These are phyloP conservation scores for Linepithema humile DNA, from an alignment of 1,140 invertebrate species.

Conservation along the genomic window DNA sequence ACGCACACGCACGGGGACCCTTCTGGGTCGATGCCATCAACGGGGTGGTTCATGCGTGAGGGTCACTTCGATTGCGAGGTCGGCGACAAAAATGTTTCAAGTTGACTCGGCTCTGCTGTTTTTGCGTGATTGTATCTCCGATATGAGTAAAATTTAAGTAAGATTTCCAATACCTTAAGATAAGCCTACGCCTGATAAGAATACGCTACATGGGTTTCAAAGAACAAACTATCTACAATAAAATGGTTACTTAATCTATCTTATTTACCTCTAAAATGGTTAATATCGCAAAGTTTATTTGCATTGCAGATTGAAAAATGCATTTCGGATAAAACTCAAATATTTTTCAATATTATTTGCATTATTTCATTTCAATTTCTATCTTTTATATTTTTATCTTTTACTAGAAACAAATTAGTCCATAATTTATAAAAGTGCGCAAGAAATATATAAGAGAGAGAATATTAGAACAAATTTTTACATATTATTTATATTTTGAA, in stretches of 20 bases:
- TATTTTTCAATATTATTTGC: neutral
- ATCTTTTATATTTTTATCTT: neutral
- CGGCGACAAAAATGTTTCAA: constrained; percentile 45
- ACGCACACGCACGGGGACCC: neutral
- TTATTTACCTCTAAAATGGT: too few species aligned
- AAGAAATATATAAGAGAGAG: neutral
- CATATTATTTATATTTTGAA: neutral
- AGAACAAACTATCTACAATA: too few species aligned
- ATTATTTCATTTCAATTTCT: neutral
- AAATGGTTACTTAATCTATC: too few species aligned
- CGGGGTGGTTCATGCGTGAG: constrained; percentile 46
- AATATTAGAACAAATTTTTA: neutral
- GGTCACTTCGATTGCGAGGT: constrained; percentile 49
- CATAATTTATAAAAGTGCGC: neutral
- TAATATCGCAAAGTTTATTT: neutral
- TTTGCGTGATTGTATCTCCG: neutral
- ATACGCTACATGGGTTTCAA: neutral
- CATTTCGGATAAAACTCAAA: neutral
- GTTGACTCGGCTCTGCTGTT: neutral
- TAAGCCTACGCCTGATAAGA: neutral
- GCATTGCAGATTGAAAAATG: too few species aligned
- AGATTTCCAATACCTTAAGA: neutral
- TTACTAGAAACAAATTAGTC: neutral
- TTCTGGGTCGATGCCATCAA: constrained; percentile 49
- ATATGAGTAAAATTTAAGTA: neutral